A percentile compares a stretch with the other conserved stretches of the same genome.
These are phyloP conservation scores for Zingel zingel DNA, from an alignment of 2,113 vertebrate genomes.

Conservation along the genomic window DNA sequence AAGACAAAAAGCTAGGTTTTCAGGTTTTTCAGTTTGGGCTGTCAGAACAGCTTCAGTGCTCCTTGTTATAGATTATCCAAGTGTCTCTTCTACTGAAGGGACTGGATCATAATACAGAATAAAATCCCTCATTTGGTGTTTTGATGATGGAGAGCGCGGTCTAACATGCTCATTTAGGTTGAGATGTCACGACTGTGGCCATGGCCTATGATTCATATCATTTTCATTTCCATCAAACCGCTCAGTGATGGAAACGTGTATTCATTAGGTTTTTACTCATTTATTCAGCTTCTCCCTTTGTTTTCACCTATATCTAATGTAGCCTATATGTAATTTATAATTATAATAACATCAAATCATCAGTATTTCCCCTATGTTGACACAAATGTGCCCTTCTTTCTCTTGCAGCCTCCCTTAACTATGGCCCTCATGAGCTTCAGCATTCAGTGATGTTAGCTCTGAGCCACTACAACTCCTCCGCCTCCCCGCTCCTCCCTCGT, in stretches of 20 bases:
- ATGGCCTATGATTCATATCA: neutral
- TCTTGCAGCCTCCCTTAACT: slow-evolving; percentile 50
- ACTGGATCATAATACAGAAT: neutral
- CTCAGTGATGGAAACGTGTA: neutral
- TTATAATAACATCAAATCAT: neutral
- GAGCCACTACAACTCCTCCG: slow-evolving; percentile 70
- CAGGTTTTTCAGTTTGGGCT: no score
- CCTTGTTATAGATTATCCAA: neutral
- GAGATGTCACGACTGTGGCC: neutral
- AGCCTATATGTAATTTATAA: neutral
- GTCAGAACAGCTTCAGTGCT: neutral
- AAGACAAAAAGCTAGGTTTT: neutral
- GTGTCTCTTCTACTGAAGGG: neutral
- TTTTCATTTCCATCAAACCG: neutral
- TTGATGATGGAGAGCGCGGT: neutral
- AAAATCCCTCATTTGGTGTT: slow-evolving; percentile 1
- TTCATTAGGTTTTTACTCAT: neutral
- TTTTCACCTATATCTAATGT: neutral
- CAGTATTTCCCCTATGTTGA: neutral
- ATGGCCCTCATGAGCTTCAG: slow-evolving; percentile 38
- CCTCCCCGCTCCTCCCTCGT: slow-evolving; percentile 33
- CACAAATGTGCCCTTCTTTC: slow-evolving; percentile 10
- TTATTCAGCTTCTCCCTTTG: neutral
- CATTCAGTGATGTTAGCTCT: slow-evolving; percentile 72
- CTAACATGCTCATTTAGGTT: neutral